Conservation (phyloP, 2,113 vertebrate genomes). For the Phylloscopus whistleri region DNA sequence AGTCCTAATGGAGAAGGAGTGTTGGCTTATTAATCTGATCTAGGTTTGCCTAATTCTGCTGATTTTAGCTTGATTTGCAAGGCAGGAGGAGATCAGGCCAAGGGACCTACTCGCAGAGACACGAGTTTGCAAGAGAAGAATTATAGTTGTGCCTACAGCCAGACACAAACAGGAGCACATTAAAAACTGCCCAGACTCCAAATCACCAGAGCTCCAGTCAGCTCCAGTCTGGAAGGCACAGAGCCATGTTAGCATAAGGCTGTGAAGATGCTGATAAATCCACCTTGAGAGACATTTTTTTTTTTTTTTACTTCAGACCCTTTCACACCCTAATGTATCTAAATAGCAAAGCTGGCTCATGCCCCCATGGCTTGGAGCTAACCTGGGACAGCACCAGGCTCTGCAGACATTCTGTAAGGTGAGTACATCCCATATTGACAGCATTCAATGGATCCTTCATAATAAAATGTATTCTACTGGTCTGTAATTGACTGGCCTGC, state of each 20-base stretch:
- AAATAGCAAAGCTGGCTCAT: not conserved
- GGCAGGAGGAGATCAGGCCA: not conserved
- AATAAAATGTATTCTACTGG: not conserved
- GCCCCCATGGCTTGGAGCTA: not conserved
- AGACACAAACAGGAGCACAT: not conserved
- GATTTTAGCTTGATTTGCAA: constrained; percentile 8
- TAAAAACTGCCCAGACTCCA: not conserved
- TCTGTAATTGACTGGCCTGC: not conserved
- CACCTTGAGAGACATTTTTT: not conserved
- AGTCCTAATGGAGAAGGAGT: not conserved
- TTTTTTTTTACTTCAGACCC: not conserved
- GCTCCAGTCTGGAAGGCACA: not conserved
- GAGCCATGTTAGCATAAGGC: not conserved
- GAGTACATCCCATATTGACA: not conserved
- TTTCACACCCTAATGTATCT: not conserved
- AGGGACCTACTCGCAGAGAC: not conserved
- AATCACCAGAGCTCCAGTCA: not conserved
- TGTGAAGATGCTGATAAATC: not conserved
- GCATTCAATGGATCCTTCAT: not conserved
- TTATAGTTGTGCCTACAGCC: not conserved
- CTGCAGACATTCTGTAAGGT: not conserved
- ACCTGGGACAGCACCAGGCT: not conserved
- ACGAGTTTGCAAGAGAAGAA: not conserved
- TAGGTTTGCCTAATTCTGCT: not conserved
- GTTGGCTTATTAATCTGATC: not conserved